A percentile compares a stretch with the other conserved stretches of the same genome.
These are phyloP conservation scores for Andrena fulva DNA, from an alignment of 2,888 invertebrate species.

Conservation along the genomic window DNA sequence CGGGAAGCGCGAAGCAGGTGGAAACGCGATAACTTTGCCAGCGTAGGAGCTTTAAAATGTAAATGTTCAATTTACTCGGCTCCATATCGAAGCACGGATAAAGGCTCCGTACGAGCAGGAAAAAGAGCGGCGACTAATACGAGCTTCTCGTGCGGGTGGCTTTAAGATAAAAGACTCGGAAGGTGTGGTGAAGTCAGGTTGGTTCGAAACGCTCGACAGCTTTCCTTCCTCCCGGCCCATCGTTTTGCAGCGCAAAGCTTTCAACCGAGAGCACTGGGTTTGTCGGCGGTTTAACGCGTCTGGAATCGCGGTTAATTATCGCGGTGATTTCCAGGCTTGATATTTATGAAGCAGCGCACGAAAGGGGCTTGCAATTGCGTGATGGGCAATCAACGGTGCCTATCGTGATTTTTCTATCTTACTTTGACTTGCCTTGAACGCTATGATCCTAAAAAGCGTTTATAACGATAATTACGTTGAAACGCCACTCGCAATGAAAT, in stretches of 20 bases:
- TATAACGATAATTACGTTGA: too few relatives aligned
- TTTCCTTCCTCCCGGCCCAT: slow-evolving; percentile 6
- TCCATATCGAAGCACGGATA: too few relatives aligned
- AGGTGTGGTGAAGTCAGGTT: neutral
- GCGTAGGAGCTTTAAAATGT: neutral
- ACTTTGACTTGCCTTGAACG: neutral
- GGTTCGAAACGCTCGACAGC: neutral
- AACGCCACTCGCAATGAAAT: too few relatives aligned
- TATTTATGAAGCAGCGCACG: slow-evolving; percentile 11
- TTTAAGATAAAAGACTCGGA: slow-evolving; percentile 23
- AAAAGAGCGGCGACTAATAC: slow-evolving; percentile 9
- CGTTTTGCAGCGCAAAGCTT: slow-evolving; percentile 1
- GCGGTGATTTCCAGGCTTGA: slow-evolving; percentile 6
- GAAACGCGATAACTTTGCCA: neutral
- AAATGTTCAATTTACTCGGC: neutral
- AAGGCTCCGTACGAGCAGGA: neutral
- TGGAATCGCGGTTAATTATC: slow-evolving; percentile 21
- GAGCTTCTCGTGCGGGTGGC: slow-evolving; percentile 26
- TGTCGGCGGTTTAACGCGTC: slow-evolving; percentile 23
- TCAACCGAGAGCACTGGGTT: slow-evolving; percentile 9
- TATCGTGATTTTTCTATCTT: slow-evolving; percentile 6
- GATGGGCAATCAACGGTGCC: neutral
- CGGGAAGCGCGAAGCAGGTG: neutral
- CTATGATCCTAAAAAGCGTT: neutral
- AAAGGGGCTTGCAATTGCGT: neutral